Base-by-base conservation (phyloP, 2,113 vertebrate genomes). In the Leucosticte australis region DNA sequence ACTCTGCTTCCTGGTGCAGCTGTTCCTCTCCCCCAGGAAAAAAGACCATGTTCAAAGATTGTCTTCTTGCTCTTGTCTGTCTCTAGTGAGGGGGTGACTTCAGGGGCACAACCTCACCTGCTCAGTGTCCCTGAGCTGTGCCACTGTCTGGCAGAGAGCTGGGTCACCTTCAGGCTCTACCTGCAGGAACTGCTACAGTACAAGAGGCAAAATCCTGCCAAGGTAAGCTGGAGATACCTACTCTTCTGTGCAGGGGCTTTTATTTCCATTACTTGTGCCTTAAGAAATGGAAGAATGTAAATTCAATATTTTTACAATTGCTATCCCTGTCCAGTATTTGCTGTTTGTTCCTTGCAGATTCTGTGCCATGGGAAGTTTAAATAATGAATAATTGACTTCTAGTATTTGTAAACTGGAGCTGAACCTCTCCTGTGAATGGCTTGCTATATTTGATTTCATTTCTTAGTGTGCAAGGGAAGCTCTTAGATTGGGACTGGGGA, bases 91-190 rank as follows among this genome's bases (percentile, higher is more conserved):
- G 94, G 97, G 49, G 96, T 98, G 94, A 97, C 98, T 35, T 96
- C 97, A 96, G 97, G 98, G 24, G 97, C 93, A 49, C 98, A 98
- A 81, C 99, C 98, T 90, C 98, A 98, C 82, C 98, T 99, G 94
- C 98, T 99, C 95, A 99, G 99, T 74, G 96, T 99, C 77, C 98
- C 98, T 13, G 99, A 99, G 96, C 98, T 99, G 89, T 99, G 99
- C 97, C 98, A 99, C 96, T 99, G 98, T 97, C 98, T 99, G 95
- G 99, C 99, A 44, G 99, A 99, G 97, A 99, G 99, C 97, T 99
- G 99, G 98, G 97, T 99, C 98, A 99, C 98, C 97, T 99, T 98
- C 97, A 98, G 98, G 92, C 98, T 99, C 80, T 99, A 99, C 95
- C 97, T 99, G 92, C 98, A 99, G 97, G 99, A 99, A 96, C 98